phyloP scores from a whole-genome alignment of 2,888 invertebrate species.

The Hyles lineata region DNA sequence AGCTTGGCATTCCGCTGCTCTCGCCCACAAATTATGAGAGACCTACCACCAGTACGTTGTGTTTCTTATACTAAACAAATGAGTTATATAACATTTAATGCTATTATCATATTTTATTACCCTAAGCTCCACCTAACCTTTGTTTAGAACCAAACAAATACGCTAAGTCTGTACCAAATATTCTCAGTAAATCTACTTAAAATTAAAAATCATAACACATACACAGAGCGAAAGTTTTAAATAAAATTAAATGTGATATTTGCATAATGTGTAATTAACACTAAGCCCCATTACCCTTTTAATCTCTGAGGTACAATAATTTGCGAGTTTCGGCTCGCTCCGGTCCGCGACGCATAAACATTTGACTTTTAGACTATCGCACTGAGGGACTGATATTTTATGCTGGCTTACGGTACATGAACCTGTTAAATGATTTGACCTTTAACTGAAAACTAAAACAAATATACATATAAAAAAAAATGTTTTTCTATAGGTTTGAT shows the following conservation, averaged over 20 bases:
- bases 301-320: slow-evolving; percentile 20
- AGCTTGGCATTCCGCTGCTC: too few relatives aligned
- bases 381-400: background rate
- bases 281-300: slow-evolving; percentile 6
- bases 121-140: too few relatives aligned
- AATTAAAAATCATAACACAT: background rate
- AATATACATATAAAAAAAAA: too few relatives aligned
- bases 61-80: too few relatives aligned
- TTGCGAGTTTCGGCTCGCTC: background rate
- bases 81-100: too few relatives aligned
- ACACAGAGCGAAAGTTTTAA: background rate
- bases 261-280: slow-evolving; percentile 16
- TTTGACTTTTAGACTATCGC: background rate
- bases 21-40: too few relatives aligned
- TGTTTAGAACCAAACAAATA: background rate
- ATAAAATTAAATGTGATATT: background rate
- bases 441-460: too few relatives aligned
- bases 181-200: background rate
- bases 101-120: too few relatives aligned
- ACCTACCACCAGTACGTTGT: too few relatives aligned
- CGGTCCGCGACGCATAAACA: background rate
- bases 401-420: background rate
- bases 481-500: too few relatives aligned
- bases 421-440: too few relatives aligned
- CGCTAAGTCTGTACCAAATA: background rate